A percentile compares a stretch with the other conserved stretches of the same genome.
Evolutionary conservation across 2,797 vertebrate genomes (phyloP).

Genomic region (Mormyrus hasselquistii): DNA sequence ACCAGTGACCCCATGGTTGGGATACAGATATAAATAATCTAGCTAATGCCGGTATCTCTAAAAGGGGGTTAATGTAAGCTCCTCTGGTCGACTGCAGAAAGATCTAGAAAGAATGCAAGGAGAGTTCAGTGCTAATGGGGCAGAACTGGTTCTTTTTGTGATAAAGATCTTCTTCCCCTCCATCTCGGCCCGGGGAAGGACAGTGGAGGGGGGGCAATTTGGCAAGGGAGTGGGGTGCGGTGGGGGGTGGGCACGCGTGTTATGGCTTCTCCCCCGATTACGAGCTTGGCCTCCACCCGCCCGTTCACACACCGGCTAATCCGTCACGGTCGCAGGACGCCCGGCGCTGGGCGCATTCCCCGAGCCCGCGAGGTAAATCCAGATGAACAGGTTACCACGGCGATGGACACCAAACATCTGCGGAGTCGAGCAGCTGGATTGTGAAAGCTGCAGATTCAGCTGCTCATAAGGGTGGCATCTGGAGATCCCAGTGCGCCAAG

Average conservation of each 20-base stretch:
- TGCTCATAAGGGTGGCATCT: not conserved
- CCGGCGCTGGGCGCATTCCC: not conserved
- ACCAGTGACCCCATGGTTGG: not conserved
- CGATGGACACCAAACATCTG: not conserved
- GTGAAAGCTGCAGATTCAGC: not conserved
- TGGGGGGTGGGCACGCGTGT: slow-evolving; percentile 15
- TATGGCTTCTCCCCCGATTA: slow-evolving; percentile 26
- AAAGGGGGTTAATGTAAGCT: not conserved
- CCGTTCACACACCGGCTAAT: slow-evolving; percentile 28
- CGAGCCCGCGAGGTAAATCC: slow-evolving; percentile 13
- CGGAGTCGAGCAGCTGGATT: not conserved
- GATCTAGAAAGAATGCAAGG: not conserved
- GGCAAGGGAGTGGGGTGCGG: not conserved
- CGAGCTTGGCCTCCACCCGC: slow-evolving; percentile 13
- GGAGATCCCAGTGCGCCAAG: not conserved
- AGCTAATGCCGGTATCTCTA: not conserved
- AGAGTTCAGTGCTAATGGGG: not conserved
- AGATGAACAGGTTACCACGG: slow-evolving; percentile 2
- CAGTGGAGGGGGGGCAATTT: not conserved
- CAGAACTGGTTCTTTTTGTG: not conserved
- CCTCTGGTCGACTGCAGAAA: not conserved
- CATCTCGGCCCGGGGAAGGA: not conserved
- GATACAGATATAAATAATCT: not conserved
- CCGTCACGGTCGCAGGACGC: slow-evolving; percentile 19
- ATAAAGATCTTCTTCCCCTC: not conserved